Percentiles rank a stretch among this genome's conserved stretches.
These are phyloP conservation scores for Darwinula stevensoni DNA, from an alignment of 2,888 invertebrate species.

Conservation along the genomic window DNA sequence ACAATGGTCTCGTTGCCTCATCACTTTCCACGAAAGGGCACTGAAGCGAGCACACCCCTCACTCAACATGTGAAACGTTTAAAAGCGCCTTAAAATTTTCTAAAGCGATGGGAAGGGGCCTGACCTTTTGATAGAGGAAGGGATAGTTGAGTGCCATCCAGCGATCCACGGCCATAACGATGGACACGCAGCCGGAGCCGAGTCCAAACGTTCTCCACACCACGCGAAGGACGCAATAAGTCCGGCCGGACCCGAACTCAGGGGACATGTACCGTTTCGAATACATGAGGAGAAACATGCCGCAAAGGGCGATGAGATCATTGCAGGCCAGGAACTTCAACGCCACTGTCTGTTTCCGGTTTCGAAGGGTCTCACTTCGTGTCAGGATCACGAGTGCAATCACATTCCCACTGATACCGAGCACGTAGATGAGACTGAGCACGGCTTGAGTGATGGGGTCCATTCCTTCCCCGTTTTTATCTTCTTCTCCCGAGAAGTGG, in stretches of 20 bases:
- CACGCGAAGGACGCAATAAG: conserved; percentile 33
- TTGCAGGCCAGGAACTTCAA: conserved; percentile 43
- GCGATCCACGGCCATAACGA: conserved; percentile 60
- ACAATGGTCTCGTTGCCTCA: too few species aligned
- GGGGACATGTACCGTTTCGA: conserved; percentile 20
- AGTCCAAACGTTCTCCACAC: conserved; percentile 51
- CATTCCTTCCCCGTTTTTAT: too few species aligned
- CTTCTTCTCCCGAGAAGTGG: too few species aligned
- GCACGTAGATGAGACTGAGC: conserved; percentile 11
- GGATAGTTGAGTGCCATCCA: conserved; percentile 60
- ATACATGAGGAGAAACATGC: conserved; percentile 39
- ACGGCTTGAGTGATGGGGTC: conserved; percentile 9
- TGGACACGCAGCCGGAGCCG: conserved; percentile 58
- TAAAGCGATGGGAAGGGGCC: too few species aligned
- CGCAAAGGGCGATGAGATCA: conserved; percentile 44
- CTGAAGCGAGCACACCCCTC: too few species aligned
- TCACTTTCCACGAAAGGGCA: too few species aligned
- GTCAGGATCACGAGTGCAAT: conserved; percentile 42
- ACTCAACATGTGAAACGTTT: background rate
- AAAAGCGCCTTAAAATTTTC: conserved; percentile 4
- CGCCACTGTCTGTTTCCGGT: conserved; percentile 44
- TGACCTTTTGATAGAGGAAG: conserved; percentile 60
- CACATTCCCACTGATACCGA: conserved; percentile 28
- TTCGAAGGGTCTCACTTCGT: conserved; percentile 35
- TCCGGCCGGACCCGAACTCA: conserved; percentile 14